Conservation (phyloP, 2,113 vertebrate species). For the Poeciliopsis occidentalis region DNA sequence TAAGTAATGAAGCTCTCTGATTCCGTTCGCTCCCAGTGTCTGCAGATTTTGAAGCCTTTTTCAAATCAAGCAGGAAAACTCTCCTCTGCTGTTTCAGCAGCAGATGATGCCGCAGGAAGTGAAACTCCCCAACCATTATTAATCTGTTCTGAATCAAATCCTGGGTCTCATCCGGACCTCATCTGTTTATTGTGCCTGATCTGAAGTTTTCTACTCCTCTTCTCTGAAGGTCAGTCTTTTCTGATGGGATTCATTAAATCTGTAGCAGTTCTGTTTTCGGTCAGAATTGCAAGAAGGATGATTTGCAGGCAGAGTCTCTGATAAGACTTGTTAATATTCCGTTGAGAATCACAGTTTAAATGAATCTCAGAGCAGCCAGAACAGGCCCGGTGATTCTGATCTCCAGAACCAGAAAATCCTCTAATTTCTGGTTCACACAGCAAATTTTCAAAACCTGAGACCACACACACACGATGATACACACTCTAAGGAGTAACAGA, state of each 20-base stretch:
- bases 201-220: neutral
- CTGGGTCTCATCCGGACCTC: neutral
- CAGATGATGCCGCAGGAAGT: neutral
- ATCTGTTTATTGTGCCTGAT: too few species aligned
- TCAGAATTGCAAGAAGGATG: neutral
- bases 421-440: too few species aligned
- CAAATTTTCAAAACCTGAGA: too few species aligned
- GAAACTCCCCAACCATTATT: neutral
- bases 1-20: conserved; percentile 1
- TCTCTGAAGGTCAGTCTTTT: neutral
- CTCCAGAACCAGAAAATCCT: too few species aligned
- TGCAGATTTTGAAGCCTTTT: neutral
- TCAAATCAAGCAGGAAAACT: neutral
- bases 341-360: neutral
- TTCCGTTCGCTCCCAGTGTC: neutral
- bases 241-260: neutral
- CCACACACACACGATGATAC: too few species aligned
- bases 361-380: neutral
- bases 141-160: neutral
- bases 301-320: neutral
- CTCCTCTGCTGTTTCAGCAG: neutral
- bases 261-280: neutral
- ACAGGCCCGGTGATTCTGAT: neutral
- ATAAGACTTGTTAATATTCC: neutral
- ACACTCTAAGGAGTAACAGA: too few species aligned